These are phyloP conservation scores for Drosophila kokeensis DNA, from an alignment of 2,888 invertebrate species.

Conservation along the genomic window DNA sequence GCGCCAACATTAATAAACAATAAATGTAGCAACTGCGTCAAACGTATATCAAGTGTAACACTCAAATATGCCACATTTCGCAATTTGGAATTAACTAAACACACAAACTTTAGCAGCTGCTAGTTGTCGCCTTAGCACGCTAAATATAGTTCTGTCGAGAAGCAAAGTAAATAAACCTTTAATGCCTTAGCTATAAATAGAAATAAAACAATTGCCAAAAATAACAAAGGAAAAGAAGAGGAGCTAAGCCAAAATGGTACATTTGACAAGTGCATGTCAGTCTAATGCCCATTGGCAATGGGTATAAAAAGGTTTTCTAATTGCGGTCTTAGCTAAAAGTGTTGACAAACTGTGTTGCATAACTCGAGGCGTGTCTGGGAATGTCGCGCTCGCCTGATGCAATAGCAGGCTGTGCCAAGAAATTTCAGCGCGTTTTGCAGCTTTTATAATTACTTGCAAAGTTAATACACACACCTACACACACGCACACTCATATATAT, in stretches of 20 bases:
- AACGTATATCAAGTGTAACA: background rate
- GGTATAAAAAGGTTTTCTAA: slow-evolving; percentile 62
- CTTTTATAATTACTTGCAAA: slow-evolving; percentile 32
- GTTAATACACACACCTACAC: slow-evolving; percentile 33
- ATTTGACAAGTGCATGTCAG: slow-evolving; percentile 78
- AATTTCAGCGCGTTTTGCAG: slow-evolving; percentile 43
- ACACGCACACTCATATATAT: background rate
- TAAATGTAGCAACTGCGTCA: slow-evolving; percentile 48
- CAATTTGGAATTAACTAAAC: slow-evolving; percentile 11
- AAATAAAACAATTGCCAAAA: slow-evolving; percentile 61
- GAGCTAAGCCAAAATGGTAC: slow-evolving; percentile 40
- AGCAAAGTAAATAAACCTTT: slow-evolving; percentile 54
- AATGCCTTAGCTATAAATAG: slow-evolving; percentile 39
- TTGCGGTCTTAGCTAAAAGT: slow-evolving; percentile 55
- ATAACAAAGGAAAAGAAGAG: slow-evolving; percentile 47
- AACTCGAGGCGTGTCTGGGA: slow-evolving; percentile 77
- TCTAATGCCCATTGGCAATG: slow-evolving; percentile 49
- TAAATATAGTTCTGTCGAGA: slow-evolving; percentile 49
- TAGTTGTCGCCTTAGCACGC: slow-evolving; percentile 3
- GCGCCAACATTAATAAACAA: slow-evolving; percentile 63
- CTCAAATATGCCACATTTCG: background rate
- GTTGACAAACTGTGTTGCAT: slow-evolving; percentile 68
- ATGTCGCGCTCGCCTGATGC: slow-evolving; percentile 74
- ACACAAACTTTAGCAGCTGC: slow-evolving; percentile 14
- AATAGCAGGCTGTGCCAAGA: slow-evolving; percentile 66